Percentiles rank a stretch among this genome's conserved stretches.
Evolutionary conservation across 23 tunicate genomes (phyloP).

Genomic region (Trididemnum clinides): DNA sequence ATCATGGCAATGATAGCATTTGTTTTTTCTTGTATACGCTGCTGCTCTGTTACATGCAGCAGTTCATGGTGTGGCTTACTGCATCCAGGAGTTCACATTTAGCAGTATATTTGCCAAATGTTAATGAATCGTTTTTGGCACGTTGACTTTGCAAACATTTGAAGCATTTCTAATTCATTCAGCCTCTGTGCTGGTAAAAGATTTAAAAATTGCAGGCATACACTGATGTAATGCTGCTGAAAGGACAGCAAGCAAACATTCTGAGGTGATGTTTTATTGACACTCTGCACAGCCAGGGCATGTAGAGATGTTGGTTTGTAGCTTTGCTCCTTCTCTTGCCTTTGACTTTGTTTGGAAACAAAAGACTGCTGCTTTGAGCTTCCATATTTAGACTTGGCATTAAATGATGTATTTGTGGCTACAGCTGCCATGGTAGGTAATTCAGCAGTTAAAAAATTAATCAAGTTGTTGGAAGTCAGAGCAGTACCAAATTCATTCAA

Average conservation of each 20-base stretch:
- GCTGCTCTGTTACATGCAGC: neutral
- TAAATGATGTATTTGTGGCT: neutral
- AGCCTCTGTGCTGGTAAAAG: neutral
- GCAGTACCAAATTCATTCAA: neutral
- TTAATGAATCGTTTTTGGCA: neutral
- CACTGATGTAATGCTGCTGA: neutral
- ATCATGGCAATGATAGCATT: neutral
- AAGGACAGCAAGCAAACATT: neutral
- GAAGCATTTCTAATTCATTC: neutral
- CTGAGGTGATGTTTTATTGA: neutral
- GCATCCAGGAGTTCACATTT: neutral
- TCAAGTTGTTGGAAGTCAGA: neutral
- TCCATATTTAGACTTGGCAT: neutral
- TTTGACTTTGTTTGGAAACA: neutral
- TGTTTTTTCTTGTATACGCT: neutral
- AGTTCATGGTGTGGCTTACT: neutral
- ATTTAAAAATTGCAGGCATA: neutral
- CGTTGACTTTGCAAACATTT: neutral
- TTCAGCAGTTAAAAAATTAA: neutral
- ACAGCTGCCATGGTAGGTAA: neutral
- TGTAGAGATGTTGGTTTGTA: too few relatives aligned
- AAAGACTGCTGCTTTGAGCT: neutral
- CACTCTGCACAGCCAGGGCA: neutral
- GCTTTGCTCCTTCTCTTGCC: neutral
- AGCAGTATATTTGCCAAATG: neutral